Conservation (phyloP, 2,888 invertebrate species). For the Mythimna vitellina region DNA sequence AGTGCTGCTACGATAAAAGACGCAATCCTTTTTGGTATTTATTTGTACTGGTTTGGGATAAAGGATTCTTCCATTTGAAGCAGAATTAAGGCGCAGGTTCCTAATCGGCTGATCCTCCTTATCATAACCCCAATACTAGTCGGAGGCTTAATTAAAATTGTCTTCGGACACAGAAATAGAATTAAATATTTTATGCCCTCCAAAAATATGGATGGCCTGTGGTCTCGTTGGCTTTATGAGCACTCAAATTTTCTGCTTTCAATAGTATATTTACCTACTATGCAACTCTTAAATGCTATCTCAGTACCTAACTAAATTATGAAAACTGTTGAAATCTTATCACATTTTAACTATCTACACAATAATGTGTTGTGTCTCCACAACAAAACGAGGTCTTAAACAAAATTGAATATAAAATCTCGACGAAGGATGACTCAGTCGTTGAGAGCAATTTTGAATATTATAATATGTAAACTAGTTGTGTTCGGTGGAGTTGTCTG, state of each 20-base stretch:
- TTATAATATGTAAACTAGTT: conserved; percentile 89
- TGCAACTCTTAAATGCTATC: conserved; percentile 1
- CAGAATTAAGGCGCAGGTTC: not conserved
- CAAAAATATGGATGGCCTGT: not conserved
- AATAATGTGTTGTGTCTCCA: conserved; percentile 47
- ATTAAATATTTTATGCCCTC: not conserved
- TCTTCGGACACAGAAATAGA: not conserved
- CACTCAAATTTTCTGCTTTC: not conserved
- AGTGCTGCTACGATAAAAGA: conserved; percentile 58
- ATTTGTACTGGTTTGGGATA: conserved; percentile 27
- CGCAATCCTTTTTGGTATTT: conserved; percentile 32
- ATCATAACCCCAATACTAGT: too few relatives aligned
- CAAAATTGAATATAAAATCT: conserved; percentile 80
- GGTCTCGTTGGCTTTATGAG: not conserved
- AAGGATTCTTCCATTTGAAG: conserved; percentile 2
- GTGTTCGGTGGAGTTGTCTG: conserved; percentile 78
- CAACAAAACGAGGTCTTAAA: conserved; percentile 76
- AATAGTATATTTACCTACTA: not conserved
- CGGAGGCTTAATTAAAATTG: not conserved
- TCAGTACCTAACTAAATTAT: not conserved
- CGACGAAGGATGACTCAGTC: conserved; percentile 88
- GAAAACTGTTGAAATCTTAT: conserved; percentile 1
- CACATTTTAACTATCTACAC: conserved; percentile 21
- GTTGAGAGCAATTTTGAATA: conserved; percentile 87
- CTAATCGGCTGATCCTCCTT: not conserved